Conservation (phyloP, 2,797 vertebrate species). For the Chaetophractus vellerosus region DNA sequence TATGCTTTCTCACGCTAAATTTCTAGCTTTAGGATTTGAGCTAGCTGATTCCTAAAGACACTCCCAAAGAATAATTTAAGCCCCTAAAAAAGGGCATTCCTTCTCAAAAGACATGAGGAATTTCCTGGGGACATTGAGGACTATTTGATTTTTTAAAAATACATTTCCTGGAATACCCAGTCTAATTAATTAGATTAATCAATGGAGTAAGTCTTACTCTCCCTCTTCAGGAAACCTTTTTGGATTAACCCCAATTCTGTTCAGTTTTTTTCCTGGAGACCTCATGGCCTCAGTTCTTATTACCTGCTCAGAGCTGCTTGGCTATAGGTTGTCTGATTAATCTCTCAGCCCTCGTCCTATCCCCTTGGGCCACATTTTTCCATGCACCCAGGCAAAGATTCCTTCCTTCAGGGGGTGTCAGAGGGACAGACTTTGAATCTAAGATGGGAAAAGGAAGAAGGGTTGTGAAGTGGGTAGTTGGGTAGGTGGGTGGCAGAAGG, state of each 20-base stretch:
- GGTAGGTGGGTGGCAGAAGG: background rate
- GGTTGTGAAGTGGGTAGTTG: background rate
- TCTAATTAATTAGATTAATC: background rate
- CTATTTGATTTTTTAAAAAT: conserved; percentile 12
- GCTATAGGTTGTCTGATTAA: background rate
- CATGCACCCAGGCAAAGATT: background rate
- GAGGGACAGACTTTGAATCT: background rate
- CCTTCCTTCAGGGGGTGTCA: background rate
- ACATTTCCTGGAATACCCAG: background rate
- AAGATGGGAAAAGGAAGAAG: background rate
- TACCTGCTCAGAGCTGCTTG: background rate
- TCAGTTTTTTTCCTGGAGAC: background rate
- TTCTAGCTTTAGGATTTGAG: background rate
- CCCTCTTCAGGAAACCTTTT: background rate
- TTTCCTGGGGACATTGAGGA: background rate
- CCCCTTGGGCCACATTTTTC: background rate
- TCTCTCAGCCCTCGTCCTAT: background rate
- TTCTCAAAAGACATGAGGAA: background rate
- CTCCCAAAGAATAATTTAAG: background rate
- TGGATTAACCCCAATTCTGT: background rate
- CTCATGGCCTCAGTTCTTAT: background rate
- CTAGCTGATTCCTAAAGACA: background rate
- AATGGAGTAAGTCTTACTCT: background rate
- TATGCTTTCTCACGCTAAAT: background rate
- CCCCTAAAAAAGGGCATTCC: background rate